phyloP scores from a whole-genome alignment of 2,797 vertebrate species.

The Alectoris magna region DNA sequence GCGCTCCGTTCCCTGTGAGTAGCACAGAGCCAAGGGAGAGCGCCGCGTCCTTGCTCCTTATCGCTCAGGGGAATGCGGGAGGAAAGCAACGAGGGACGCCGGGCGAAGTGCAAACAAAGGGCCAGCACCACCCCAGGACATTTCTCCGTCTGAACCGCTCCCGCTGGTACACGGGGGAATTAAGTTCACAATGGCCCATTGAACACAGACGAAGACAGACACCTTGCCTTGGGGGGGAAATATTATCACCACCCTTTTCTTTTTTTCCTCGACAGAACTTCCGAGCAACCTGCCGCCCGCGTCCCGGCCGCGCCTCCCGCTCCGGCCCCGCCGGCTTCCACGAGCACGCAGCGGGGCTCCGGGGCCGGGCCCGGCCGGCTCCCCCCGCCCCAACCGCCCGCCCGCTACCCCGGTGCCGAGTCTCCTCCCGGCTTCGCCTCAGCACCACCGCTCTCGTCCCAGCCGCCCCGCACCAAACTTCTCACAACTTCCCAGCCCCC shows the following conservation, averaged over 20 bases:
- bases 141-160: not conserved
- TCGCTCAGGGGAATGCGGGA: not conserved
- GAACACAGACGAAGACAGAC: not conserved
- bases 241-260: not conserved
- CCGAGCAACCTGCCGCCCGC: not conserved
- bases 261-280: not conserved
- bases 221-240: not conserved
- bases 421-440: not conserved
- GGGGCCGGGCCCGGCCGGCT: not conserved
- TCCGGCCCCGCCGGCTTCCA: not conserved
- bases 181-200: not conserved
- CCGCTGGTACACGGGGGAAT: not conserved
- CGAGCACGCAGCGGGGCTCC: not conserved
- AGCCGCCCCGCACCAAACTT: slow-evolving; percentile 34
- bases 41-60: not conserved
- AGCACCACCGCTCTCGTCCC: not conserved
- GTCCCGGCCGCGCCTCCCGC: not conserved
- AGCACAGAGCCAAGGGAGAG: too few relatives aligned
- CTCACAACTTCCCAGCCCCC: not conserved
- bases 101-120: slow-evolving; percentile 27
- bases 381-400: not conserved
- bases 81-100: not conserved
- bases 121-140: slow-evolving; percentile 14
- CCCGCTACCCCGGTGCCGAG: too few relatives aligned
- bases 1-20: too few relatives aligned